phyloP scores from a whole-genome alignment of 2,888 invertebrate genomes.

The Dryocosmus kuriphilus region DNA sequence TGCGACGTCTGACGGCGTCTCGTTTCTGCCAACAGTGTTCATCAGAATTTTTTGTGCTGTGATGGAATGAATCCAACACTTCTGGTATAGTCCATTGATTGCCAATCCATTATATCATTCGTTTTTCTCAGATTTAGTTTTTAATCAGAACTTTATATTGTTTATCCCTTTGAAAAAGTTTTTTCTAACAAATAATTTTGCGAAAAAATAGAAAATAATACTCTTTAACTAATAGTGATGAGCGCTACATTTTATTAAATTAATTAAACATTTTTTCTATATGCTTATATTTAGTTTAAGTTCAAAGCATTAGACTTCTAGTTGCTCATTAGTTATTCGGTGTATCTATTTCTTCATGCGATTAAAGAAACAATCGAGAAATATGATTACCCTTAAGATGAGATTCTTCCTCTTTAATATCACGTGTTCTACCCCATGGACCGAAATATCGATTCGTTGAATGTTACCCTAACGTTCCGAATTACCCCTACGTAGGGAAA shows the following conservation, averaged over 20 bases:
- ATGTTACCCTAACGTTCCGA: constrained; percentile 62
- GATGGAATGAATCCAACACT: constrained; percentile 20
- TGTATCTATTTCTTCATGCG: not conserved
- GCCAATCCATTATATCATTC: constrained; percentile 3
- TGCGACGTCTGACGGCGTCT: constrained; percentile 46
- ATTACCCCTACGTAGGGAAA: constrained; percentile 67
- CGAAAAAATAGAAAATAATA: no score
- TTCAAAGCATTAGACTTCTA: not conserved
- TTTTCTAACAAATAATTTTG: no score
- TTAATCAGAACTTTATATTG: not conserved
- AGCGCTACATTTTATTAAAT: no score
- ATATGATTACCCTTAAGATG: constrained; percentile 39
- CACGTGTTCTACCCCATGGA: constrained; percentile 63
- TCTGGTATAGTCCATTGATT: not conserved
- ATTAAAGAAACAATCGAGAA: not conserved
- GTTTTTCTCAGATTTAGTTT: not conserved
- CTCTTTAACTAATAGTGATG: no score
- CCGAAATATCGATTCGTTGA: constrained; percentile 72
- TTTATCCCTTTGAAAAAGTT: not conserved
- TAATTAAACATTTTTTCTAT: no score
- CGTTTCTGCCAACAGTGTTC: constrained; percentile 50
- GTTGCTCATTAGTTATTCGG: not conserved
- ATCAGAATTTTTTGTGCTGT: constrained; percentile 20
- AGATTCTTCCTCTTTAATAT: constrained; percentile 66
- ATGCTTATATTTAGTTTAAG: not conserved